Conservation (phyloP, 2,888 invertebrate species). For the Anthophora plumipes region DNA sequence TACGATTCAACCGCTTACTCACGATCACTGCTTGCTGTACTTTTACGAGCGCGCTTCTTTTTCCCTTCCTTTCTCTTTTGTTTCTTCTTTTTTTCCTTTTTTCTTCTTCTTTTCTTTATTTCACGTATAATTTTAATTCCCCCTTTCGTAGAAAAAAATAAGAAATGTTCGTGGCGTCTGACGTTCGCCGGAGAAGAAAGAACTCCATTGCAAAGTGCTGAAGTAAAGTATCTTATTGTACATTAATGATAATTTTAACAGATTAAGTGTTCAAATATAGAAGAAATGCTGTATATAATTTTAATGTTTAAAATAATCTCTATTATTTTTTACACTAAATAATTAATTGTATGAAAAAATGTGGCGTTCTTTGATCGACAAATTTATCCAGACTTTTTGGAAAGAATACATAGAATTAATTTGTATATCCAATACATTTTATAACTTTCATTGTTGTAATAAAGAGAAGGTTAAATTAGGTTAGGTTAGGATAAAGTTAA, state of each 20-base stretch:
- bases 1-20: slow-evolving; percentile 53
- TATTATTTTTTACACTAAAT: too few species aligned
- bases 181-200: neutral
- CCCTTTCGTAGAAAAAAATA: slow-evolving; percentile 5
- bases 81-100: neutral
- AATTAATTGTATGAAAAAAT: too few species aligned
- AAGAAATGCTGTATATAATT: too few species aligned
- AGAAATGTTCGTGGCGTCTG: neutral
- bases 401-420: too few species aligned
- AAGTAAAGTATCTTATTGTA: neutral
- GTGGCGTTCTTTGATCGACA: too few species aligned
- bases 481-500: too few species aligned
- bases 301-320: too few species aligned
- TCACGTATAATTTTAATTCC: slow-evolving; percentile 33
- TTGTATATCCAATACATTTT: too few species aligned
- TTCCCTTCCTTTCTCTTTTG: neutral
- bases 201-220: neutral
- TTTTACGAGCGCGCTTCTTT: slow-evolving; percentile 21
- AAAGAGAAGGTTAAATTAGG: too few species aligned
- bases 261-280: too few species aligned
- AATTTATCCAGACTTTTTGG: too few species aligned
- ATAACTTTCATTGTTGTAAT: too few species aligned
- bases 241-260: neutral
- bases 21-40: slow-evolving; percentile 42
- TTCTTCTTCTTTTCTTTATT: neutral